phyloP scores from a whole-genome alignment of 2,113 vertebrate species.

The Neogale vison region DNA sequence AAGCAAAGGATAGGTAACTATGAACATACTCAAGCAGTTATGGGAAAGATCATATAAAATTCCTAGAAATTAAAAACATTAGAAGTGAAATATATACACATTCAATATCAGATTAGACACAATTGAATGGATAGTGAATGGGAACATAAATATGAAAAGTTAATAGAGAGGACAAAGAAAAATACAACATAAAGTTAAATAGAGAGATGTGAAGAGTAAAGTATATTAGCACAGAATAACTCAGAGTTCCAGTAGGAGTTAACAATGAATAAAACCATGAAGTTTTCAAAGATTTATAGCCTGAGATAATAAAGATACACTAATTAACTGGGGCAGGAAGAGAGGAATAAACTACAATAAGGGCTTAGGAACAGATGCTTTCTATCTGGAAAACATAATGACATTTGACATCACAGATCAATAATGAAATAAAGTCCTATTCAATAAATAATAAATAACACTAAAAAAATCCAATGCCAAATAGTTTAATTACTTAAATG shows the following conservation, averaged over 20 bases:
- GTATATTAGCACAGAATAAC: neutral
- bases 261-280: neutral
- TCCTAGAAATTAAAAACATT: neutral
- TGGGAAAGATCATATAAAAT: neutral
- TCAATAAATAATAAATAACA: neutral
- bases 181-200: neutral
- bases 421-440: neutral
- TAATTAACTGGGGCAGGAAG: neutral
- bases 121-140: neutral
- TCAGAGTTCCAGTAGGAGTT: neutral
- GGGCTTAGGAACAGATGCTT: neutral
- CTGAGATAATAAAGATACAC: neutral
- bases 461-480: neutral
- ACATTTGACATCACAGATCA: neutral
- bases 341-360: neutral
- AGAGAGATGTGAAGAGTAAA: neutral
- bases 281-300: neutral
- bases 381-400: neutral
- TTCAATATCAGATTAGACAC: neutral
- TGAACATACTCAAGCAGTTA: neutral
- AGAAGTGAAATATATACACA: neutral
- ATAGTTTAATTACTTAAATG: neutral
- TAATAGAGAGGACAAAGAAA: neutral
- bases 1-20: neutral
- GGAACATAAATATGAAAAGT: neutral